Percentiles rank a stretch among this genome's conserved stretches.
Evolutionary conservation across 1,140 invertebrate species (phyloP).

Genomic region (Harpegnathos saltator): DNA sequence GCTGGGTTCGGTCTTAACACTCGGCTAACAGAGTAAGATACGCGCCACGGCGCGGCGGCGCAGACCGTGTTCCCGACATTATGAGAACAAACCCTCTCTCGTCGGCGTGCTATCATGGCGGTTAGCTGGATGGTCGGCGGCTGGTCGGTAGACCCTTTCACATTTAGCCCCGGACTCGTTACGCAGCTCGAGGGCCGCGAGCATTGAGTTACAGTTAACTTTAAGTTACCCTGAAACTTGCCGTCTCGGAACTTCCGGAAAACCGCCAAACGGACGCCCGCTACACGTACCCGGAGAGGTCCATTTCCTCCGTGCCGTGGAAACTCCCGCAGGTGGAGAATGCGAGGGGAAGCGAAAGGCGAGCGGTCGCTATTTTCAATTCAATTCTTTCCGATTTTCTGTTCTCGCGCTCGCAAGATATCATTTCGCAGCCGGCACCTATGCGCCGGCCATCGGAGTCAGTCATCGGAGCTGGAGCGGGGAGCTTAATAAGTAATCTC

Average conservation of each 20-base stretch:
- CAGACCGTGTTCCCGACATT: conserved; percentile 46
- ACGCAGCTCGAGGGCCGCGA: conserved; percentile 36
- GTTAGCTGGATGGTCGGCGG: conserved; percentile 31
- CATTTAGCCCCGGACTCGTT: conserved; percentile 62
- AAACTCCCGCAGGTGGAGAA: conserved; percentile 36
- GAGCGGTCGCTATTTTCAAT: conserved; percentile 46
- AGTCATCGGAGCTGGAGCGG: neutral
- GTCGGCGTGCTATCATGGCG: conserved; percentile 27
- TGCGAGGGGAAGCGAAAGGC: conserved; percentile 30
- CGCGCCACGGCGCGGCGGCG: neutral
- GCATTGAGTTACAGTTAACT: conserved; percentile 72
- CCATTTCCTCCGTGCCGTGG: conserved; percentile 54
- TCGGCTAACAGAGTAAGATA: conserved; percentile 49
- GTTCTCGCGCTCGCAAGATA: neutral
- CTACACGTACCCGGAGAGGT: conserved; percentile 32
- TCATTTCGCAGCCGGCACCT: neutral
- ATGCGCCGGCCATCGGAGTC: too few relatives aligned
- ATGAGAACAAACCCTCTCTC: conserved; percentile 44
- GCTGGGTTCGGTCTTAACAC: conserved; percentile 33
- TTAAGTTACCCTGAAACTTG: conserved; percentile 66
- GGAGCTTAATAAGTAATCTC: neutral
- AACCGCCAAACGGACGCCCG: conserved; percentile 63
- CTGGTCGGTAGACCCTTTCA: conserved; percentile 46
- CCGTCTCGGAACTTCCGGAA: conserved; percentile 61
- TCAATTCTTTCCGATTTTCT: neutral